Conservation (phyloP, 2,113 vertebrate genomes). For the Rhombomys opimus region DNA sequence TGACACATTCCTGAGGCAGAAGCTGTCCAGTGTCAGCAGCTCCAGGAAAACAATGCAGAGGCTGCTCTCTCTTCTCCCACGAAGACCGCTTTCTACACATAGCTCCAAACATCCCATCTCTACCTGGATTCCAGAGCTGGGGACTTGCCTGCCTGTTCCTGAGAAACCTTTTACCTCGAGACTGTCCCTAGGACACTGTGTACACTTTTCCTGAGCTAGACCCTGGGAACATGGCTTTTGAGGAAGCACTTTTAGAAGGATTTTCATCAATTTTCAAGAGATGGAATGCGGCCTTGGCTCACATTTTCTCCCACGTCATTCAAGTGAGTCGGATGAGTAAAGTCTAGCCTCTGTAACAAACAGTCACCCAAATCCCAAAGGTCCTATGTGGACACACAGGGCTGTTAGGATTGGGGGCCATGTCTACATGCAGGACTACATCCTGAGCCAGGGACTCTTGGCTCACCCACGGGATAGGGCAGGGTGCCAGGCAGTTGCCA, state of each 20-base stretch:
- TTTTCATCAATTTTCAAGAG: not conserved
- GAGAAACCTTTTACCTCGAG: not conserved
- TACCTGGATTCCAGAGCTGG: not conserved
- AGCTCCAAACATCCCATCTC: not conserved
- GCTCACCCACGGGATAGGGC: not conserved
- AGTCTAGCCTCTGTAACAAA: not conserved
- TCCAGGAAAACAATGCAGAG: not conserved
- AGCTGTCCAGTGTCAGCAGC: not conserved
- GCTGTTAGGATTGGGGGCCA: not conserved
- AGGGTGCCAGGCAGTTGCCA: not conserved
- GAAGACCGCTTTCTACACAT: too few species aligned
- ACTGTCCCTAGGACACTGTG: not conserved
- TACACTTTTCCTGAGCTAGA: not conserved
- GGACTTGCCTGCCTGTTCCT: not conserved
- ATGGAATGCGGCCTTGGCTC: not conserved
- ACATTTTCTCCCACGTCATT: not conserved
- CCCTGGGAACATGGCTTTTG: not conserved
- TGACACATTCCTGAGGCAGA: not conserved
- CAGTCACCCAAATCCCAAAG: not conserved
- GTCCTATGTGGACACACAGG: not conserved
- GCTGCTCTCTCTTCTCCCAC: not conserved
- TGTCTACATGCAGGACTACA: too few species aligned
- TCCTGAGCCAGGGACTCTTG: not conserved
- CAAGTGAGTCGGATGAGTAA: not conserved
- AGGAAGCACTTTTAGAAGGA: not conserved